phyloP scores from a whole-genome alignment of 2,113 vertebrate genomes.

The Microtus oregoni region DNA sequence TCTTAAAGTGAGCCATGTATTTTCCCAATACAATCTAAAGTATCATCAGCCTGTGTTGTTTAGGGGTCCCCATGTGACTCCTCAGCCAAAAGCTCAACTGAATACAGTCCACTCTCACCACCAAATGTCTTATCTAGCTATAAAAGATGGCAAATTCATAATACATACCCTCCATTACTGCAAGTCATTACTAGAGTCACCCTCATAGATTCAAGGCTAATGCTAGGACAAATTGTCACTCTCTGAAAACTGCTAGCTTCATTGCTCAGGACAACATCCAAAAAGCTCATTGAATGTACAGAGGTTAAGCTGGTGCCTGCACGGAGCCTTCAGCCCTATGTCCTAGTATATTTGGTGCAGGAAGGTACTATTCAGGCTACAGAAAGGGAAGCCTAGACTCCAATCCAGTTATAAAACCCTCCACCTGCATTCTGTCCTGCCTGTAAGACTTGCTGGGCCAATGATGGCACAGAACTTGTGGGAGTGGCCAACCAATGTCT shows the following conservation, averaged over 20 bases:
- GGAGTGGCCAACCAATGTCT: not conserved
- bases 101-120: not conserved
- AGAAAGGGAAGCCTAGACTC: not conserved
- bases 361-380: not conserved
- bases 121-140: not conserved
- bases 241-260: not conserved
- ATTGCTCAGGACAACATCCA: not conserved
- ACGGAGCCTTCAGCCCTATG: not conserved
- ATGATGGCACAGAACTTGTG: not conserved
- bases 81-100: not conserved
- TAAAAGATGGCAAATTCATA: not conserved
- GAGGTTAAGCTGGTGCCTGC: too few relatives aligned
- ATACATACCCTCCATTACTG: not conserved
- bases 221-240: not conserved
- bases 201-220: not conserved
- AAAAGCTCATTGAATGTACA: not conserved
- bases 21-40: slow-evolving; percentile 41
- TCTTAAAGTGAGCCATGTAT: slow-evolving; percentile 42
- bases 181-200: not conserved
- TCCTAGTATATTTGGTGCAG: too few relatives aligned
- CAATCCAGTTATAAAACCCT: not conserved
- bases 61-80: not conserved
- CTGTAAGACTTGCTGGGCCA: not conserved
- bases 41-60: not conserved
- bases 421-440: not conserved